Evolutionary conservation across 1,140 invertebrate genomes (phyloP), one percentile per base, ranked within the genome.

Genomic region (Megalonaias nervosa): DNA sequence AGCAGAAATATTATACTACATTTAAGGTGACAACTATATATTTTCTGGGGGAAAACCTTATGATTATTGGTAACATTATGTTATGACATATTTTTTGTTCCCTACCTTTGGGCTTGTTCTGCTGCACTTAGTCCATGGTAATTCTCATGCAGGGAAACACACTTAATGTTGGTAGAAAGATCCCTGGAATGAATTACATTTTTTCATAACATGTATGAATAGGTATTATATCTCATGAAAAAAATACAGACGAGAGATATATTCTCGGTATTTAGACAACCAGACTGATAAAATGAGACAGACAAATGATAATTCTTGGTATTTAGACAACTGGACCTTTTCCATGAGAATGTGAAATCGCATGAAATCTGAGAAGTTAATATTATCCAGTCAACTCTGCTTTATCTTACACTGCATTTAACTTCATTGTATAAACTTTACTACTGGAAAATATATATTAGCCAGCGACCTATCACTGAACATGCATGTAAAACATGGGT

Each of bases 51-150:
- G 60, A 68, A 17, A 26, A 9, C 3, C 6, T 21, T 67, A 23
- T 55, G 13, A 26, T 71, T 11, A 21, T n/a, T 21, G 3, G 3
- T 31, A 26, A 3, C 16, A 48, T 62, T 2, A 17, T 57, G 16
- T 57, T 14, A 48, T 16, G 2, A 66, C 16, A 16, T 21, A 12
- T 69, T 21, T 16, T n/a, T 16, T 55, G 14, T n/a, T 57, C 60
- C 83, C 74, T 86, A 90, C 90, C 85, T 88, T 68, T 89, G 81
- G 38, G 77, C 77, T 77, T 91, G 87, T 74, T 89, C 84, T 57
- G 78, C 74, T 16, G 72, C 70, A 26, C 84, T 83, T 12, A 89
- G 81, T 6, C 91, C 92, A 17, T 85, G 75, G 57, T 74, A 86
- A 71, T 79, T 81, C 80, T 85, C 66, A 64, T 87, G 85, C 57